Base-by-base conservation (phyloP, 2,888 invertebrate species). In the Unio delphinus region DNA sequence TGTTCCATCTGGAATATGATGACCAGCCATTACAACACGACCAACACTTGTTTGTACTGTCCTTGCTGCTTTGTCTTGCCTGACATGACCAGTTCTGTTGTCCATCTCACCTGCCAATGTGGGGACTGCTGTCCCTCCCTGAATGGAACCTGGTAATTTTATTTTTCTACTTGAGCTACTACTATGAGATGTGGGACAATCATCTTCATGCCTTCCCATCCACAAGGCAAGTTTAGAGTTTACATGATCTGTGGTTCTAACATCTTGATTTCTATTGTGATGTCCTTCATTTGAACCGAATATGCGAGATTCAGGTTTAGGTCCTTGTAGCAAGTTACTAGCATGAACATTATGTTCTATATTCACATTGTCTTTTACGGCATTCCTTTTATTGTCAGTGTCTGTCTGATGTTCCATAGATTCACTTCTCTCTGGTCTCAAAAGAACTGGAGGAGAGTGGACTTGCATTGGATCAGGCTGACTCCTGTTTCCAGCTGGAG, bases 1-100 rank as follows among this genome's bases (percentile, higher is more conserved):
- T 15, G 80, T 84, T 20, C 83, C 82, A 73, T 84, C 82, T 1
- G 83, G 82, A 11, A 82, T 77, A 61, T 84, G 83, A 67, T 84
- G 83, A 8, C 79, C 83, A 0, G 76, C 78, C 18, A 74, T 64
- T 11, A 45, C 45, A 68, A 77, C 69, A 57, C 72, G 75, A 3
- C 79, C 81, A 63, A 61, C 66, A 34, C 67, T 69, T 61, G 62
- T 26, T 23, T 28, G 5, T 18, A 45, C 17, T 56, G 57, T 20
- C 60, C 23, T 4, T 23, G 57, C 58, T 20, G 56, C 61, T 55
- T 56, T 56, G 55, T 45, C n/a, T 20, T 30, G 11, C 8, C 8
- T 34, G 5, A 45, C 55, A 7, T 23, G 3, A 20, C 23, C 26
- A 15, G 28, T 7, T 17, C 30, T 56, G 15, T 23, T 66, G 58